These are phyloP conservation scores for Vicugna pacos DNA, from an alignment of 2,113 vertebrate genomes.

Conservation along the genomic window DNA sequence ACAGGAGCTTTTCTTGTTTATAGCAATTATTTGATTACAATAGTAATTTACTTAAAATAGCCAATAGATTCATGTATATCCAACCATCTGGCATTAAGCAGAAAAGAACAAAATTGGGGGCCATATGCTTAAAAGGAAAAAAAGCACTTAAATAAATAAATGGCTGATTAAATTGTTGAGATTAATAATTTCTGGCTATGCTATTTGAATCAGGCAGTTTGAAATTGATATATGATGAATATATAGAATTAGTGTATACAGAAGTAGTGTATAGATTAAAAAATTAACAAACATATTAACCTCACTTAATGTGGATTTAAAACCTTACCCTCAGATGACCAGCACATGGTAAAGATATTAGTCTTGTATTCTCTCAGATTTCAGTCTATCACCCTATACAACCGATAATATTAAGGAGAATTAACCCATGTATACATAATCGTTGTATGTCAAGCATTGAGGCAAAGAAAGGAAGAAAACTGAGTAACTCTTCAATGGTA, in stretches of 20 bases:
- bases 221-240: neutral
- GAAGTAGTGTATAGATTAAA: neutral
- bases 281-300: neutral
- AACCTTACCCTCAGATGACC: neutral
- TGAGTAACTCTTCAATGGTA: neutral
- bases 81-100: neutral
- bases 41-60: neutral
- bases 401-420: neutral
- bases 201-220: neutral
- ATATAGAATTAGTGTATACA: neutral
- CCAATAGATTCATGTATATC: neutral
- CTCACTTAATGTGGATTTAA: neutral
- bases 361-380: neutral
- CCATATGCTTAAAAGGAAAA: neutral
- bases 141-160: neutral
- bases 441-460: neutral
- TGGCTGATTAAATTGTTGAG: neutral
- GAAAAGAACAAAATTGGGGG: neutral
- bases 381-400: neutral
- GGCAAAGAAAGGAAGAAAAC: neutral
- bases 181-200: neutral
- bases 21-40: neutral
- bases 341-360: neutral
- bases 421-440: neutral
- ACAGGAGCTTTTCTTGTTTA: neutral